Percentiles rank a stretch among this genome's conserved stretches.
Evolutionary conservation across 2,113 vertebrate genomes (phyloP).

Genomic region (Dipodomys merriami): DNA sequence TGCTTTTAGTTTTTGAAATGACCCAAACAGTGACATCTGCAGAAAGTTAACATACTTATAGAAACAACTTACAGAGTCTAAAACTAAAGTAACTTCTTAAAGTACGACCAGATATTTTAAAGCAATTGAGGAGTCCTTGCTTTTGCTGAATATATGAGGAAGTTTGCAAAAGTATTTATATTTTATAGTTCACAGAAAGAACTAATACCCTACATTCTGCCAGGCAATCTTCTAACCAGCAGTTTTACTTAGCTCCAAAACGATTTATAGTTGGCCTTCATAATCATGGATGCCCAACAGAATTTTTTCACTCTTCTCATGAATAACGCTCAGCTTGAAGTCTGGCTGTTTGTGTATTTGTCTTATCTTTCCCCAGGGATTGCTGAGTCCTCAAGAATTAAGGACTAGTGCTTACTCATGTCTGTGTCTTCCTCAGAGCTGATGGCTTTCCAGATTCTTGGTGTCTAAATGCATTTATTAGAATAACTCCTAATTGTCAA

Average conservation of each 20-base stretch:
- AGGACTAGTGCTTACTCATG: slow-evolving; percentile 19
- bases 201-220: neutral
- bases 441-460: neutral
- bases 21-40: neutral
- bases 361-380: slow-evolving; percentile 36
- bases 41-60: neutral
- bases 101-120: slow-evolving; percentile 1
- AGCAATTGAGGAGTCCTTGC: slow-evolving; percentile 39
- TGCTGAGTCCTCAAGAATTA: slow-evolving; percentile 62
- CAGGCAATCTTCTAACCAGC: slow-evolving; percentile 50
- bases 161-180: slow-evolving; percentile 42
- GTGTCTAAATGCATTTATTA: slow-evolving; percentile 35
- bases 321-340: slow-evolving; percentile 35
- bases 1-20: slow-evolving; percentile 35
- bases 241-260: slow-evolving; percentile 51
- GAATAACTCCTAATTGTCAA: neutral
- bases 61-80: neutral
- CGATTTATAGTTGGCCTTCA: slow-evolving; percentile 65
- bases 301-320: slow-evolving; percentile 17
- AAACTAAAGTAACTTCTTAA: slow-evolving; percentile 37
- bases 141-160: slow-evolving; percentile 45
- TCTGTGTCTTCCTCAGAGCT: slow-evolving; percentile 18
- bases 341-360: slow-evolving; percentile 43
- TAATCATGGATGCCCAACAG: slow-evolving; percentile 40
- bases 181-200: slow-evolving; percentile 52